phyloP scores from a whole-genome alignment of 2,888 invertebrate species.

The Sinelater perroti region DNA sequence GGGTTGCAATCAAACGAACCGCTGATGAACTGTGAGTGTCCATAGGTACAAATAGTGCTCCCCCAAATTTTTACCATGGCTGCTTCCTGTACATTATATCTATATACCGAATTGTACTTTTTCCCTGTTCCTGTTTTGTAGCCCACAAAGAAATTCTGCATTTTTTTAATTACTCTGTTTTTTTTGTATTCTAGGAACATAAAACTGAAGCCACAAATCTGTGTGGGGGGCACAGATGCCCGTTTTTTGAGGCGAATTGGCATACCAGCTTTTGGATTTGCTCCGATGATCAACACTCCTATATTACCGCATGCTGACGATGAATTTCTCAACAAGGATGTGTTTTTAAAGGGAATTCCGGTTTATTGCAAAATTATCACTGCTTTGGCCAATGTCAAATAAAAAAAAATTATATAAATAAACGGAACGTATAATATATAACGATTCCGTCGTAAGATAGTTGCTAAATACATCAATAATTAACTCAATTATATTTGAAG shows the following conservation, averaged over 20 bases:
- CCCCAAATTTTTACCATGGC: too few species aligned
- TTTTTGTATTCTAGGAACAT: neutral
- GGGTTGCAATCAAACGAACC: constrained; percentile 66
- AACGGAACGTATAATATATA: too few species aligned
- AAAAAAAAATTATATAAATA: too few species aligned
- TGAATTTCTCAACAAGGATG: constrained; percentile 80
- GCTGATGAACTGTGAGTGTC: constrained; percentile 61
- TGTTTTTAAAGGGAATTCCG: constrained; percentile 82
- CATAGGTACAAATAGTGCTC: too few species aligned
- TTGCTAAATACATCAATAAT: too few species aligned
- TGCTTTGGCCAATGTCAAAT: constrained; percentile 68
- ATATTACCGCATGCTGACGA: constrained; percentile 90
- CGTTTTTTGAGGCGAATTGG: constrained; percentile 81
- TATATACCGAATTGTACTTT: too few species aligned
- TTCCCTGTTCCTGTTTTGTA: too few species aligned
- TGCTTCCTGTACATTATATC: too few species aligned
- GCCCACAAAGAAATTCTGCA: too few species aligned
- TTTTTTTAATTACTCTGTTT: too few species aligned
- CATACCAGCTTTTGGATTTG: constrained; percentile 62
- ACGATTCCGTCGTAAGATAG: too few species aligned
- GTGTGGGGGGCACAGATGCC: constrained; percentile 91
- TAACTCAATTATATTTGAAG: too few species aligned
- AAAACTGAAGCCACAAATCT: constrained; percentile 63
- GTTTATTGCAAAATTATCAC: constrained; percentile 78
- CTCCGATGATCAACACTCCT: constrained; percentile 83